A percentile compares a stretch with the other conserved stretches of the same genome.
phyloP scores from a whole-genome alignment of 2,888 invertebrate genomes.

The Branchellion lobata region DNA sequence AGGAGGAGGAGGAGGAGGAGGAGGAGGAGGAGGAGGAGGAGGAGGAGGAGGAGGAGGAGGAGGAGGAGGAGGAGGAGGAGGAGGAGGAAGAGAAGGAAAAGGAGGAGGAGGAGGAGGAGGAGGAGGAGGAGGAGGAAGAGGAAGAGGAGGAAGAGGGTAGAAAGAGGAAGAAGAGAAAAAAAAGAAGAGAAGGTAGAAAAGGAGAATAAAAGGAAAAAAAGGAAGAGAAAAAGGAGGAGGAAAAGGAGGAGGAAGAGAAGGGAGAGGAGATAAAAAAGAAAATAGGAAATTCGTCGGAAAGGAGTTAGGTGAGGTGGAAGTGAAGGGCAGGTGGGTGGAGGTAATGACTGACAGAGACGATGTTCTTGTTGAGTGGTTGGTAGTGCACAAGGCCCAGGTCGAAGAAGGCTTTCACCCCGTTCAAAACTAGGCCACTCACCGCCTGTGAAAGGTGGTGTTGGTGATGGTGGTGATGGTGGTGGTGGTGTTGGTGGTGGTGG shows the following conservation, averaged over 20 bases:
- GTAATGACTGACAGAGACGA: background rate
- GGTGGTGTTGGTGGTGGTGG: too few species aligned
- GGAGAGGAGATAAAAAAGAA: too few species aligned
- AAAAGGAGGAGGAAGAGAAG: too few species aligned
- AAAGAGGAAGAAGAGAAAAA: too few species aligned
- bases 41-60: constrained; percentile 15
- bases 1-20: constrained; percentile 20
- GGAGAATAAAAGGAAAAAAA: too few species aligned
- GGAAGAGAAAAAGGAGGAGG: too few species aligned
- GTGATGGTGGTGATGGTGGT: background rate
- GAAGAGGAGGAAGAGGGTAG: constrained; percentile 24
- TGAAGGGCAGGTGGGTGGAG: too few species aligned
- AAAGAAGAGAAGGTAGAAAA: too few species aligned
- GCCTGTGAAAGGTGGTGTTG: background rate
- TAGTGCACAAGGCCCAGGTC: background rate
- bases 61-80: constrained; percentile 25
- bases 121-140: constrained; percentile 18
- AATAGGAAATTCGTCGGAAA: too few species aligned
- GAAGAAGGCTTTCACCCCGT: background rate
- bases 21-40: constrained; percentile 15
- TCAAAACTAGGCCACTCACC: background rate
- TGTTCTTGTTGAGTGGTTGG: background rate
- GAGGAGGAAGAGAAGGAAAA: constrained; percentile 12
- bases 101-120: constrained; percentile 14
- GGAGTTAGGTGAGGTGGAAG: too few species aligned